Conservation (phyloP, 2,888 invertebrate species). For the Sepioteuthis lessoniana region DNA sequence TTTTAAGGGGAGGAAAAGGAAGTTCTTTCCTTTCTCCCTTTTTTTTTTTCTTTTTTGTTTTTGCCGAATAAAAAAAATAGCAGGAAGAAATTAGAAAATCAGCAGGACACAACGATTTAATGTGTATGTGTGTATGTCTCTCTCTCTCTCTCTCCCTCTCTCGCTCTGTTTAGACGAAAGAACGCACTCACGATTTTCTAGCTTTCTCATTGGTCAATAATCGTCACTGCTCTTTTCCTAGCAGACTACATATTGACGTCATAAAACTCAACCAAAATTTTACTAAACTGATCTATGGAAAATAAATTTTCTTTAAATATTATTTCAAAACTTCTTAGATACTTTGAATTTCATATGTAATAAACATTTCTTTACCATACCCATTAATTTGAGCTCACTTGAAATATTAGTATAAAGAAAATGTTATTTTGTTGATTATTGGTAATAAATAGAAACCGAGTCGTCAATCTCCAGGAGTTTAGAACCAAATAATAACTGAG, state of each 20-base stretch:
- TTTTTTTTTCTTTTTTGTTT: no score
- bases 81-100: background rate
- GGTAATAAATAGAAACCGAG: background rate
- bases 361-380: no score
- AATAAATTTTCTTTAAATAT: no score
- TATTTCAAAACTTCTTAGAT: no score
- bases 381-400: no score
- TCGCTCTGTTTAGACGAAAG: background rate
- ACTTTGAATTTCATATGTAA: no score
- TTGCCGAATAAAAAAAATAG: background rate
- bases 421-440: background rate
- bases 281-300: background rate
- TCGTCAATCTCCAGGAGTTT: background rate
- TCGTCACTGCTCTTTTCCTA: background rate
- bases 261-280: background rate
- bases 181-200: background rate
- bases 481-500: no score
- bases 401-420: background rate
- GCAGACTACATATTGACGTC: slow-evolving; percentile 1
- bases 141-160: no score
- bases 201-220: background rate
- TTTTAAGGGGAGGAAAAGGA: background rate
- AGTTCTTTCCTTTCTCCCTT: background rate
- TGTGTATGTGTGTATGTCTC: background rate
- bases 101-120: background rate